Percentiles rank a stretch among this genome's conserved stretches.
Conservation (phyloP, 2,113 vertebrate genomes). For the Cavia aperea region DNA sequence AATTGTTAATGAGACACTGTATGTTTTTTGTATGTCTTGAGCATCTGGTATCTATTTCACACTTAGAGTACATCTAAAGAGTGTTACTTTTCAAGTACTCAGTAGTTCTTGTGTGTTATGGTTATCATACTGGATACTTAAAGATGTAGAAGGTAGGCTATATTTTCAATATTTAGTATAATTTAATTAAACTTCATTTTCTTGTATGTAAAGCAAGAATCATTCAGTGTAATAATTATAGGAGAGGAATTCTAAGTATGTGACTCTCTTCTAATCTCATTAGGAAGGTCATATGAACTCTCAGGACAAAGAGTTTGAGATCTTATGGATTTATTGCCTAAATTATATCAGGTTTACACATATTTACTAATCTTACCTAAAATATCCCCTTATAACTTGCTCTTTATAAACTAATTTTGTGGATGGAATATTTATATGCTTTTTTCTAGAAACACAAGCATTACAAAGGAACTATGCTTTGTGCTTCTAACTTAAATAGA, state of each 20-base stretch:
- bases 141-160: background rate
- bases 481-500: conserved; percentile 65
- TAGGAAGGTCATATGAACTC: conserved; percentile 55
- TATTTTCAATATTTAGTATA: conserved; percentile 29
- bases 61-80: background rate
- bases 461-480: conserved; percentile 69
- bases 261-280: conserved; percentile 66
- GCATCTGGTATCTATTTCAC: background rate
- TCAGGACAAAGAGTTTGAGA: conserved; percentile 44
- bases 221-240: conserved; percentile 7
- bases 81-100: background rate
- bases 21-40: background rate
- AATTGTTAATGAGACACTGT: conserved; percentile 1
- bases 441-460: conserved; percentile 57
- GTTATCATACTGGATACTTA: background rate
- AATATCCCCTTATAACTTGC: conserved; percentile 62
- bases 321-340: conserved; percentile 50
- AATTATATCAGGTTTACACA: conserved; percentile 59
- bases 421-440: conserved; percentile 65
- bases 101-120: background rate
- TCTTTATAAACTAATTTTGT: conserved; percentile 65
- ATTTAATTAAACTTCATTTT: conserved; percentile 47
- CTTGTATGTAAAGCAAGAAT: background rate
- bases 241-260: conserved; percentile 40
- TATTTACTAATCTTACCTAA: conserved; percentile 65